Conservation (phyloP, 2,888 invertebrate species). For the Scaptomyza flava region DNA sequence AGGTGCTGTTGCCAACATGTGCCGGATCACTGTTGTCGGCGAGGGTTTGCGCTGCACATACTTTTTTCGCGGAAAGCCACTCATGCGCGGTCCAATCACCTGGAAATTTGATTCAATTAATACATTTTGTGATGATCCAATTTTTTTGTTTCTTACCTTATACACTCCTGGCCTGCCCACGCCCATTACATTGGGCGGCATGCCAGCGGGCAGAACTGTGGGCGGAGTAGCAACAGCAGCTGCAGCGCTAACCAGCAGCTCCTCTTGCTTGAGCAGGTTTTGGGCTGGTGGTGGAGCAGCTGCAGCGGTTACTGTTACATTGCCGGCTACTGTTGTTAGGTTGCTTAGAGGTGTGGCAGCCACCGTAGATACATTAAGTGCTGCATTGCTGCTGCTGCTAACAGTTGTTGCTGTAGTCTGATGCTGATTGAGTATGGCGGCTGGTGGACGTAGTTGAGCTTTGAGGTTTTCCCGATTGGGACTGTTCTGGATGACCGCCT, state of each 20-base stretch:
- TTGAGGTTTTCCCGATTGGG: conserved; percentile 94
- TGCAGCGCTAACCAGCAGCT: conserved; percentile 58
- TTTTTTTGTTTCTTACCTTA: conserved; percentile 66
- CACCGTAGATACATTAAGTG: conserved; percentile 68
- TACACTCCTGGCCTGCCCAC: conserved; percentile 83
- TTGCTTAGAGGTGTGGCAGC: conserved; percentile 66
- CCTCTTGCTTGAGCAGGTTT: conserved; percentile 73
- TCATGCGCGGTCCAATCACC: conserved; percentile 84
- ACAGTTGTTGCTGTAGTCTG: conserved; percentile 37
- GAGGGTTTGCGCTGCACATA: conserved; percentile 87
- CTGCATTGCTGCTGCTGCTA: conserved; percentile 60
- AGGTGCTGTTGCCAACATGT: conserved; percentile 85
- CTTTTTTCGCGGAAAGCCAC: conserved; percentile 83
- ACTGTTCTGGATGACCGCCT: conserved; percentile 96
- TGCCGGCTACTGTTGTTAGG: conserved; percentile 41
- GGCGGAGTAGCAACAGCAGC: conserved; percentile 46
- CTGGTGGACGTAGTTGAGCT: conserved; percentile 93
- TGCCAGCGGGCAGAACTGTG: conserved; percentile 50
- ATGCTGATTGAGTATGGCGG: conserved; percentile 87
- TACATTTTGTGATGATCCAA: not conserved
- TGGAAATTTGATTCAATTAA: conserved; percentile 30
- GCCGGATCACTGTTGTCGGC: conserved; percentile 87
- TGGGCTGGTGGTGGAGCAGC: conserved; percentile 68
- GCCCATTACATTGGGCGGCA: conserved; percentile 81
- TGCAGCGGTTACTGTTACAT: conserved; percentile 53